Base-by-base conservation (phyloP, 2,888 invertebrate species). In the Apoda limacodes region DNA sequence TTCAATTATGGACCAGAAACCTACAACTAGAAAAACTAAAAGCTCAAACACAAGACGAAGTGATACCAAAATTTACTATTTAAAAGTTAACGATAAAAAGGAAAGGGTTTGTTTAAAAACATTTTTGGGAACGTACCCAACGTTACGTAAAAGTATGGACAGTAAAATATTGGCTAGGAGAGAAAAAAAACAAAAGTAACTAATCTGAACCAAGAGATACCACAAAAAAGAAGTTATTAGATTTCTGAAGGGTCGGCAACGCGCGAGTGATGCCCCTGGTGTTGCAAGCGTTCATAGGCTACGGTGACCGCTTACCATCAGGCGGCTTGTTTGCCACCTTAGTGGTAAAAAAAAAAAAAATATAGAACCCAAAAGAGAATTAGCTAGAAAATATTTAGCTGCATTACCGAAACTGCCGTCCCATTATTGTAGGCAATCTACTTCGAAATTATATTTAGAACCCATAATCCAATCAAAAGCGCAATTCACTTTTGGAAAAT, bases 211-310 rank as follows among this genome's bases (percentile, higher is more conserved):
- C 13, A 24, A 24, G 35, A 25, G 51, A 26, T 50, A 51, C 39
- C 51, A 51, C 2, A 22, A 45, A 13, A 35, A 46, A 19, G 42
- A 46, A n/a, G n/a, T n/a, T n/a, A n/a, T n/a, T n/a, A n/a, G n/a
- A n/a, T n/a, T n/a, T n/a, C n/a, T n/a, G n/a, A n/a, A n/a, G n/a
- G n/a, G n/a, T n/a, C n/a, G n/a, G n/a, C n/a, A n/a, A n/a, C n/a
- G n/a, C n/a, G n/a, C n/a, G n/a, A n/a, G n/a, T n/a, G n/a, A n/a
- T n/a, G n/a, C n/a, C n/a, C n/a, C n/a, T n/a, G n/a, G n/a, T n/a
- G n/a, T n/a, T n/a, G n/a, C n/a, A n/a, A n/a, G n/a, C n/a, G n/a
- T n/a, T n/a, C n/a, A n/a, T n/a, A n/a, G n/a, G n/a, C n/a, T n/a
- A n/a, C n/a, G n/a, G n/a, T n/a, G n/a, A n/a, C n/a, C n/a, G n/a